Percentiles rank a stretch among this genome's conserved stretches.
phyloP scores from a whole-genome alignment of 2,797 vertebrate genomes.

The Eulemur coronatus region DNA sequence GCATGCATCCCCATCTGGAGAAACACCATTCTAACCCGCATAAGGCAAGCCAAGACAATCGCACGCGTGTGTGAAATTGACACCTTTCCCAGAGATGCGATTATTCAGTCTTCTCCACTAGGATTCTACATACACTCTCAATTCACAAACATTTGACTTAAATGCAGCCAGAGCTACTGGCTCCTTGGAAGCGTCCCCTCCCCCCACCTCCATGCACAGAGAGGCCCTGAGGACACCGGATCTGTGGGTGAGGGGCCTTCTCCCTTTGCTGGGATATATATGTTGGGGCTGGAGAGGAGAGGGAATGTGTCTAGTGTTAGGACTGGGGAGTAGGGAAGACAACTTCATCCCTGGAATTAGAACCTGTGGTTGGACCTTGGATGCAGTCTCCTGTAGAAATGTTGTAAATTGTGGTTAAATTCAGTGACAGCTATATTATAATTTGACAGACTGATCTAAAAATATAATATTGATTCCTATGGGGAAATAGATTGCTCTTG shows the following conservation, averaged over 20 bases:
- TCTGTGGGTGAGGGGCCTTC: rapidly evolving
- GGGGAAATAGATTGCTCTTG: neutral
- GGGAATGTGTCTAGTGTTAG: too few relatives aligned
- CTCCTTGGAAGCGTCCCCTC: neutral
- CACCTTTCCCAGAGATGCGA: neutral
- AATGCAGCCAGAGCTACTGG: neutral
- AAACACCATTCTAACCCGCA: neutral
- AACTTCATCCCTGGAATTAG: neutral
- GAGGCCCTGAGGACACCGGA: neutral
- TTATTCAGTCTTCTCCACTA: neutral
- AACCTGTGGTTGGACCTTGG: neutral
- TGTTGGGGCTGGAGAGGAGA: neutral
- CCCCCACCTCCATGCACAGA: neutral
- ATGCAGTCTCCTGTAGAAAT: neutral
- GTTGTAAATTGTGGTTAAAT: neutral
- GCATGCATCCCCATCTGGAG: neutral
- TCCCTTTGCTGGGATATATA: neutral
- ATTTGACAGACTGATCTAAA: neutral
- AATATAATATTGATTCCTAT: neutral
- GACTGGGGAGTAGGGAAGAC: neutral
- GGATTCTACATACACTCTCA: neutral
- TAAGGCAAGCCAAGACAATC: conserved; percentile 16
- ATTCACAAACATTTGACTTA: neutral
- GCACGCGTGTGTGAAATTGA: neutral
- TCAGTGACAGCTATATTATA: neutral